A percentile compares a stretch with the other conserved stretches of the same genome.
phyloP scores from a whole-genome alignment of 2,888 invertebrate genomes.

The Ennomos fuscantarius region DNA sequence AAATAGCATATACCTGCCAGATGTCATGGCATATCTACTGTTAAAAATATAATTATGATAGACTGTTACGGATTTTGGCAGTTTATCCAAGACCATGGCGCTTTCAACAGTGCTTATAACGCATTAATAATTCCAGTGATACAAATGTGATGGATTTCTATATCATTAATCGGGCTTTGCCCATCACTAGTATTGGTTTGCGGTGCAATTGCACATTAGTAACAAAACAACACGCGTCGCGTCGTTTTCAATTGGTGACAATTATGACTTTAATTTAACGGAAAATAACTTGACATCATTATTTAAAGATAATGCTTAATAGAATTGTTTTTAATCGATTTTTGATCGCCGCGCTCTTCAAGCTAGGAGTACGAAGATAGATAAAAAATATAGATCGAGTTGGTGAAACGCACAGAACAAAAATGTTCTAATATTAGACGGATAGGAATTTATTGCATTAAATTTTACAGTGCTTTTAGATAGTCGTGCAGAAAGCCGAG shows the following conservation, averaged over 20 bases:
- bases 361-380: constrained; percentile 10
- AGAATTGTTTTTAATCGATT: constrained; percentile 39
- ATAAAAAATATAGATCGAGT: constrained; percentile 30
- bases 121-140: too few species aligned
- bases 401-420: constrained; percentile 37
- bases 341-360: constrained; percentile 25
- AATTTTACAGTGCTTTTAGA: constrained; percentile 50
- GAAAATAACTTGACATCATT: constrained; percentile 54
- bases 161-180: not conserved
- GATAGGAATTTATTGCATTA: constrained; percentile 52
- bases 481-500: constrained; percentile 38
- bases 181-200: constrained; percentile 33
- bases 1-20: too few species aligned
- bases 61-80: too few species aligned
- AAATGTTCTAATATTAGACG: constrained; percentile 51
- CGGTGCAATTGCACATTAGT: constrained; percentile 45
- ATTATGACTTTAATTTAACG: constrained; percentile 29
- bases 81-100: too few species aligned
- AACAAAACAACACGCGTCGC: constrained; percentile 47
- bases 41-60: too few species aligned
- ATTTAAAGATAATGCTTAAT: constrained; percentile 47
- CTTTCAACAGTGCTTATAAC: too few species aligned
- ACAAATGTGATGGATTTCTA: too few species aligned
- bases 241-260: constrained; percentile 36
- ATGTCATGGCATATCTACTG: too few species aligned